Conservation (phyloP, 2,888 invertebrate species). For the Atherix ibis region DNA sequence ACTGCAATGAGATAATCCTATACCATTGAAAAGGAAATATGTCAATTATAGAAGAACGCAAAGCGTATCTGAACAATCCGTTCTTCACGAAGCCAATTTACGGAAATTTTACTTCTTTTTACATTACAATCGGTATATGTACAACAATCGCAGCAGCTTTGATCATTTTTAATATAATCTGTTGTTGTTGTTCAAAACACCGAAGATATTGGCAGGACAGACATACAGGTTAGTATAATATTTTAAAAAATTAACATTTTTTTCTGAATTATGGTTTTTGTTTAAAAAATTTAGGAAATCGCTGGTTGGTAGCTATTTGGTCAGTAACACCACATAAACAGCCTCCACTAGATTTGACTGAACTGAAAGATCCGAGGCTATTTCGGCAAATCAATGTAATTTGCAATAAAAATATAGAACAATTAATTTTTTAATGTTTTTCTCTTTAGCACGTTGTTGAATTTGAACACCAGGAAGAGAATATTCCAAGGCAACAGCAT, state of each 20-base stretch:
- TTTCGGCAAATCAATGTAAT: too few relatives aligned
- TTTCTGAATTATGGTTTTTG: too few relatives aligned
- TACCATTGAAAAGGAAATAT: too few relatives aligned
- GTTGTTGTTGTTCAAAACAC: constrained; percentile 69
- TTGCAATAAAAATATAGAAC: too few relatives aligned
- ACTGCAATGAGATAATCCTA: too few relatives aligned
- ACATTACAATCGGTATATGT: constrained; percentile 64
- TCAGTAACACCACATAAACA: constrained; percentile 69
- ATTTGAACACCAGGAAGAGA: constrained; percentile 6
- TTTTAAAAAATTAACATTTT: too few relatives aligned
- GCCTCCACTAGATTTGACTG: constrained; percentile 63
- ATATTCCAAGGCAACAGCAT: constrained; percentile 19
- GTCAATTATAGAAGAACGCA: constrained; percentile 46
- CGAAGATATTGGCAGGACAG: constrained; percentile 68
- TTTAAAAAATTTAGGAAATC: too few relatives aligned
- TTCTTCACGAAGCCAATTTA: constrained; percentile 39
- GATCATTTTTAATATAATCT: constrained; percentile 57
- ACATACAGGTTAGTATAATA: constrained; percentile 40
- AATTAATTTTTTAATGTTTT: constrained; percentile 1
- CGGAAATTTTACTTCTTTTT: constrained; percentile 74
- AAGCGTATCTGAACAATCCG: constrained; percentile 45
- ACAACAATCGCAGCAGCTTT: constrained; percentile 53
- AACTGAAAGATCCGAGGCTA: constrained; percentile 44
- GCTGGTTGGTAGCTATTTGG: constrained; percentile 73
- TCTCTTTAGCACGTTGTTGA: constrained; percentile 3